Conservation (phyloP, 2,797 vertebrate species). For the Sebastes hubbsi region DNA sequence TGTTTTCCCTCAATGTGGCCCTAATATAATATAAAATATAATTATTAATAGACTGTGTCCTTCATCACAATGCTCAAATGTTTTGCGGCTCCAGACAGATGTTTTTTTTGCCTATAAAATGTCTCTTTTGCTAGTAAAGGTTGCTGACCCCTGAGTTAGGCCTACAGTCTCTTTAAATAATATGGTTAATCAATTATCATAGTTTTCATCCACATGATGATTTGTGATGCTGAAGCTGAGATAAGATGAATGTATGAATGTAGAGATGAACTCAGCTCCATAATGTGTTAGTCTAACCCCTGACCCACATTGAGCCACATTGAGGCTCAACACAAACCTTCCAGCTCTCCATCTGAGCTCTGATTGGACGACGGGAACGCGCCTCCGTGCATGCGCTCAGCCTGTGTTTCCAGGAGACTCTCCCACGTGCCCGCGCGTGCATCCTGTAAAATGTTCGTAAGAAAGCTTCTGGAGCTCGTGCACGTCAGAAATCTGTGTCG, state of each 20-base stretch:
- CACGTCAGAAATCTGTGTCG: constrained; percentile 53
- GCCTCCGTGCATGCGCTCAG: constrained; percentile 40
- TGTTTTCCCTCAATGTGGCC: too few relatives aligned
- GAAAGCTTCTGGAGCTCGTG: constrained; percentile 20
- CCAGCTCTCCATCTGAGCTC: constrained; percentile 29
- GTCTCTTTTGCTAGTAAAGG: too few relatives aligned
- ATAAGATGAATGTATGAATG: background rate
- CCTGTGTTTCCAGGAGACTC: constrained; percentile 78
- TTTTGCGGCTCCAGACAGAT: too few relatives aligned
- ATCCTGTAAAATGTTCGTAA: background rate
- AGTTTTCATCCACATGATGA: too few relatives aligned
- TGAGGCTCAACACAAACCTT: constrained; percentile 54
- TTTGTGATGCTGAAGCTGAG: too few relatives aligned
- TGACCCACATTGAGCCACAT: constrained; percentile 71
- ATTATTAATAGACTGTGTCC: too few relatives aligned
- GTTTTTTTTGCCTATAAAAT: too few relatives aligned
- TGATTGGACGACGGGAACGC: constrained; percentile 70
- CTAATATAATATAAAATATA: too few relatives aligned
- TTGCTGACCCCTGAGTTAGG: too few relatives aligned
- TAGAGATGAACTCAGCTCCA: background rate
- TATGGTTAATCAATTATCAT: too few relatives aligned
- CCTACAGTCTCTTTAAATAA: too few relatives aligned
- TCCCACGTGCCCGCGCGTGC: constrained; percentile 39
- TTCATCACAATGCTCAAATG: too few relatives aligned
- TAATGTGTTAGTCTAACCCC: constrained; percentile 65